Conservation (phyloP, 1,140 invertebrate genomes). For the Hyposmocoma kahamanoa region DNA sequence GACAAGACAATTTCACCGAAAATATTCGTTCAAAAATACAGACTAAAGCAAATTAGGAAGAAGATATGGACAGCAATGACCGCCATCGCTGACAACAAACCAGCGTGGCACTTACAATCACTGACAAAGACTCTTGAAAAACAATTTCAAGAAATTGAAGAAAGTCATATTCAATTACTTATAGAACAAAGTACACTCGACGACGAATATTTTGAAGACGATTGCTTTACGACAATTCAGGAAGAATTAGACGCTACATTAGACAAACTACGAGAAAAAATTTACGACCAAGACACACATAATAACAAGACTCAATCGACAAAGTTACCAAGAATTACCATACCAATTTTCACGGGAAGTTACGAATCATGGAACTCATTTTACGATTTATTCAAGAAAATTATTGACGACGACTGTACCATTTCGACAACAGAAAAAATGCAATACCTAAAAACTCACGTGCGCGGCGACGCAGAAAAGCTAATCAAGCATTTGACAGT, state of each 20-base stretch:
- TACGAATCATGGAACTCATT: conserved; percentile 7
- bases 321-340: conserved; percentile 7
- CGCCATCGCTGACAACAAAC: conserved; percentile 1
- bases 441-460: background rate
- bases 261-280: conserved; percentile 1
- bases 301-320: background rate
- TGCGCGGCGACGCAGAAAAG: conserved; percentile 4
- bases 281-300: background rate
- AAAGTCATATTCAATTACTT: conserved; percentile 1
- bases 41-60: background rate
- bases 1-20: background rate
- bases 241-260: conserved; percentile 1
- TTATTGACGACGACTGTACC: conserved; percentile 8
- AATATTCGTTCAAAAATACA: conserved; percentile 1
- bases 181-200: background rate
- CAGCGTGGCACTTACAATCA: background rate
- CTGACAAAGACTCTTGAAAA: conserved; percentile 2
- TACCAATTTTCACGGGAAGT: conserved; percentile 5
- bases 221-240: background rate
- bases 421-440: conserved; percentile 1
- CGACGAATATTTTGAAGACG: conserved; percentile 6
- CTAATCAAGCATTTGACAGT: conserved; percentile 1
- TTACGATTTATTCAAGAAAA: conserved; percentile 7
- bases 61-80: background rate
- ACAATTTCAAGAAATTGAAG: conserved; percentile 7